These are phyloP conservation scores for Tolypeutes matacus DNA, from an alignment of 2,797 vertebrate genomes.

Conservation along the genomic window DNA sequence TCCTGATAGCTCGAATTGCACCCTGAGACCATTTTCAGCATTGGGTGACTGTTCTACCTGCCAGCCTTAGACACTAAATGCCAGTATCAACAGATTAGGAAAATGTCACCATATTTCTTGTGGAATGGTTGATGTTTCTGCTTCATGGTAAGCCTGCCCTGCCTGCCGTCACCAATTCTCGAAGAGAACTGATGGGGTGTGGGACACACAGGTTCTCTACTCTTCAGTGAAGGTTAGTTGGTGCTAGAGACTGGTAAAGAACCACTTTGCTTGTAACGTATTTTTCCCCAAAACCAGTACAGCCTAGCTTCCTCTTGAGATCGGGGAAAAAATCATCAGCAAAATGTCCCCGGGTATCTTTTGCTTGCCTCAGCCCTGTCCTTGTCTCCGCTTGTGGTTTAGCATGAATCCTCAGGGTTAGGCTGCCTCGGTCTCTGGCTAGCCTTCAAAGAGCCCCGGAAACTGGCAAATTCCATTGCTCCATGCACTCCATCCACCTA, in stretches of 20 bases:
- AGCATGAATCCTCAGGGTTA: neutral
- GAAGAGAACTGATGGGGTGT: neutral
- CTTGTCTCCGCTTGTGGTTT: neutral
- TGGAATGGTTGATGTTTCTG: neutral
- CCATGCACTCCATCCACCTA: accelerated
- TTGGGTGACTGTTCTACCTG: neutral
- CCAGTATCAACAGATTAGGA: neutral
- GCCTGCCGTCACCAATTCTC: neutral
- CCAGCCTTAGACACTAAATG: neutral
- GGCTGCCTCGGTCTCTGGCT: neutral
- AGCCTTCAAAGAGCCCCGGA: neutral
- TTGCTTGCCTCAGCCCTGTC: neutral
- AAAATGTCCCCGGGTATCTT: neutral
- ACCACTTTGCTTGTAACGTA: neutral
- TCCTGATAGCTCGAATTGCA: neutral
- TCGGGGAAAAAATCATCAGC: neutral
- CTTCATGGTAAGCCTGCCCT: neutral
- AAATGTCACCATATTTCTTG: neutral
- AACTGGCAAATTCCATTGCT: neutral
- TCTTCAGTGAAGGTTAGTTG: neutral
- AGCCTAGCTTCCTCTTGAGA: conserved; percentile 40
- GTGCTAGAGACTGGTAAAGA: neutral
- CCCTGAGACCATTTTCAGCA: neutral
- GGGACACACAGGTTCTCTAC: neutral
- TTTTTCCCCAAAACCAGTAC: conserved; percentile 6